Evolutionary conservation across 2,113 vertebrate genomes (phyloP).

Genomic region (Martes martes): DNA sequence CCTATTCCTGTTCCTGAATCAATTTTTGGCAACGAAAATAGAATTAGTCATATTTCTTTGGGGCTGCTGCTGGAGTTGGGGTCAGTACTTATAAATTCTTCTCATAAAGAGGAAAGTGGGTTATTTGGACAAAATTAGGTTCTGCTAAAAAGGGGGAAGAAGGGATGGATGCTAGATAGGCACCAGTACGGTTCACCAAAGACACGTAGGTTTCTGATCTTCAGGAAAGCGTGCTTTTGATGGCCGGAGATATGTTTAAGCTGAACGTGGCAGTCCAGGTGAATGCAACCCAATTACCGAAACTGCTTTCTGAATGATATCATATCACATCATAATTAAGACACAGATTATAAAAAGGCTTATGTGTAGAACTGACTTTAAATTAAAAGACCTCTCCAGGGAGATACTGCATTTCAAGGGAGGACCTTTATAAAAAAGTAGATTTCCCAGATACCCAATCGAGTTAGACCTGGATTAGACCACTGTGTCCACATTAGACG

Average conservation of each 20-base stretch:
- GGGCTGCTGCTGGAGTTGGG: background rate
- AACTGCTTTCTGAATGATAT: background rate
- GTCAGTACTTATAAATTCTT: background rate
- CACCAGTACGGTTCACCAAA: background rate
- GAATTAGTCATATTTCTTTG: background rate
- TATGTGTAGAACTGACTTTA: background rate
- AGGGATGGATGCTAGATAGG: background rate
- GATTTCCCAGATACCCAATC: rapidly evolving
- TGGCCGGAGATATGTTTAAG: background rate
- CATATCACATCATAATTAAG: background rate
- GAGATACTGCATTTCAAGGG: background rate
- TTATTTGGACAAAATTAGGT: background rate
- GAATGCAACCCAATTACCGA: background rate
- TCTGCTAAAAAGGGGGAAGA: background rate
- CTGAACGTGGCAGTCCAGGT: too few species aligned
- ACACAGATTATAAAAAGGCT: background rate
- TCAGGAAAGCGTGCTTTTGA: background rate
- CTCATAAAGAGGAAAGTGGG: background rate
- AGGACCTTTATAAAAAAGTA: background rate
- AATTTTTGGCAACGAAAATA: background rate
- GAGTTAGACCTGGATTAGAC: background rate
- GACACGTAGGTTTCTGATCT: background rate
- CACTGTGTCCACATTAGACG: background rate
- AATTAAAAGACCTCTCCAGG: background rate
- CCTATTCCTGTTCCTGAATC: background rate